phyloP scores from a whole-genome alignment of 2,113 vertebrate species.

The Microtus montanus region DNA sequence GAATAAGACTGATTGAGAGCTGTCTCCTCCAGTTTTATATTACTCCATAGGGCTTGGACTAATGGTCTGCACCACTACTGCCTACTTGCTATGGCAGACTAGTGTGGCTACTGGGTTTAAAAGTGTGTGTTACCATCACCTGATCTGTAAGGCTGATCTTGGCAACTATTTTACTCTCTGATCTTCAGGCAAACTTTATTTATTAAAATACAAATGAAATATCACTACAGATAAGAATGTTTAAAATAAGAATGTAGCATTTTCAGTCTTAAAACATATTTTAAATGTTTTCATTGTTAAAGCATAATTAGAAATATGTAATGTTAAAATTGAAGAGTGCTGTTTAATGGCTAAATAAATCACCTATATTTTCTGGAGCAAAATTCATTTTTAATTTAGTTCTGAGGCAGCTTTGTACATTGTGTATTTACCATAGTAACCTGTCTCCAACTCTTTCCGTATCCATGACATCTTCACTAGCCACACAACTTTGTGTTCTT shows the following conservation, averaged over 20 bases:
- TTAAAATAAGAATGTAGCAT: not conserved
- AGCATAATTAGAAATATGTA: not conserved
- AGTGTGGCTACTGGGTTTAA: too few species aligned
- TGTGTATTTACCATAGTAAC: not conserved
- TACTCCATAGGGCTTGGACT: too few species aligned
- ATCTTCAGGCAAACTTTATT: too few species aligned
- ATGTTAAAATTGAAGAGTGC: not conserved
- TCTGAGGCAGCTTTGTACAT: not conserved
- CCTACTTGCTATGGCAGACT: too few species aligned
- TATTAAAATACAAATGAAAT: too few species aligned
- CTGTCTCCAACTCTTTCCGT: not conserved
- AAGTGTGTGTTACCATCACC: too few species aligned
- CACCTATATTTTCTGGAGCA: not conserved
- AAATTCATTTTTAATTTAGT: not conserved
- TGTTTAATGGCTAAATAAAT: not conserved
- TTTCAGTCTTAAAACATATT: not conserved
- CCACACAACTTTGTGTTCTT: not conserved
- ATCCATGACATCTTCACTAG: not conserved
- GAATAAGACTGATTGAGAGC: too few species aligned
- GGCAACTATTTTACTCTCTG: too few species aligned
- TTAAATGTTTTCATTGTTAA: not conserved
- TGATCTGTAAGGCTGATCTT: too few species aligned
- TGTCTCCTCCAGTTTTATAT: too few species aligned
- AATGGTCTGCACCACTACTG: too few species aligned
- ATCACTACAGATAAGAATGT: too few species aligned